Conservation (phyloP, 1,140 invertebrate species). For the Drosophila pachea region DNA sequence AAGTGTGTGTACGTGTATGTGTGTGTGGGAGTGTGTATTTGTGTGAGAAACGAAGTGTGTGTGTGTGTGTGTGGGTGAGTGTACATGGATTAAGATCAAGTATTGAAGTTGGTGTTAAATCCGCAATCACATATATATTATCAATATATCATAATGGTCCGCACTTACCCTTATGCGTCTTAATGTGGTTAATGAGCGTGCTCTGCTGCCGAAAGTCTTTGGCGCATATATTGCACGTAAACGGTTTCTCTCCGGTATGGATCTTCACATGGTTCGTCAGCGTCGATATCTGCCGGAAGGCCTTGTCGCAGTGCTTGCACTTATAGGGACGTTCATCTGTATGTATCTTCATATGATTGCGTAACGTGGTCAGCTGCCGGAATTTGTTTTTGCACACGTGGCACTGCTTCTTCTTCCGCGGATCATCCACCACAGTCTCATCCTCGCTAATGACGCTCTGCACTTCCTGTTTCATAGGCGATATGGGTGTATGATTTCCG, state of each 20-base stretch:
- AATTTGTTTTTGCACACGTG: slow-evolving; percentile 79
- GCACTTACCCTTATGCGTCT: slow-evolving; percentile 78
- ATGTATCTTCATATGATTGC: slow-evolving; percentile 79
- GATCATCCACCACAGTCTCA: slow-evolving; percentile 71
- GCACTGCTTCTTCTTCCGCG: slow-evolving; percentile 78
- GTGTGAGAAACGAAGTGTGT: neutral
- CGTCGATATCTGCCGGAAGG: slow-evolving; percentile 77
- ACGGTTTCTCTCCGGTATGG: slow-evolving; percentile 78
- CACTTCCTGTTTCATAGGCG: slow-evolving; percentile 73
- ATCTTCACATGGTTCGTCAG: slow-evolving; percentile 78
- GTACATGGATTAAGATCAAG: slow-evolving; percentile 3
- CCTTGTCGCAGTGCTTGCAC: slow-evolving; percentile 77
- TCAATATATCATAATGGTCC: neutral
- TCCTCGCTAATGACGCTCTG: slow-evolving; percentile 71
- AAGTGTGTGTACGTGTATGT: neutral
- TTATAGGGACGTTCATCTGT: slow-evolving; percentile 78
- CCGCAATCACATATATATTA: neutral
- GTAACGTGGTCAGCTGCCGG: slow-evolving; percentile 77
- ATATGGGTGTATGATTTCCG: slow-evolving; percentile 63
- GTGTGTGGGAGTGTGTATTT: no score
- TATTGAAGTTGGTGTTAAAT: neutral
- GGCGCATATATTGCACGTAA: slow-evolving; percentile 76
- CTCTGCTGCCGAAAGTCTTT: slow-evolving; percentile 78
- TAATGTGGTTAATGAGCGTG: slow-evolving; percentile 77
- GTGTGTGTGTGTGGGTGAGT: neutral